Percentiles rank a stretch among this genome's conserved stretches.
These are phyloP conservation scores for Oreamnos americanus DNA, from an alignment of 2,113 vertebrate genomes.

Conservation along the genomic window DNA sequence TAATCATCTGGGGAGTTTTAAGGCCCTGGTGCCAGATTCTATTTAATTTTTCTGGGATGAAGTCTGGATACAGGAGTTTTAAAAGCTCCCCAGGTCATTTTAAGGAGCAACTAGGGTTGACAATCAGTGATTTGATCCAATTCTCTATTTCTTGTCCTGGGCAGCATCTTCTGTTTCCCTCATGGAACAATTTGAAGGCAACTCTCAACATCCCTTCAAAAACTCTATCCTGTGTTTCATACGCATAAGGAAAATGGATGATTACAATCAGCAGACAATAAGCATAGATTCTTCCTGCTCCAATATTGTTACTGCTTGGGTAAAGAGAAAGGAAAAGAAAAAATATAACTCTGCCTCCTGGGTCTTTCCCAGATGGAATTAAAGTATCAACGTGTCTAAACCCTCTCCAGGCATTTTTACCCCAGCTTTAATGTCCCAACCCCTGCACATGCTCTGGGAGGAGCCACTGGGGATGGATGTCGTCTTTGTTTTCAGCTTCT, in stretches of 20 bases:
- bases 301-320: neutral
- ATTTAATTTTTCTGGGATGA: neutral
- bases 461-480: neutral
- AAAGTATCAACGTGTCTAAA: neutral
- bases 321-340: neutral
- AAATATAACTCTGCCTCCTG: neutral
- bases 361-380: neutral
- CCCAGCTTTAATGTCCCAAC: neutral
- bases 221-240: neutral
- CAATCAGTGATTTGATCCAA: neutral
- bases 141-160: neutral
- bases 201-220: neutral
- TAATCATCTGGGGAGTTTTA: neutral
- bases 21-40: neutral
- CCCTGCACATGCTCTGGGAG: neutral
- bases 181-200: neutral
- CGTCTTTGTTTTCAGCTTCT: constrained; percentile 14
- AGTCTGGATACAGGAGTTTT: neutral
- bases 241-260: neutral
- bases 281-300: neutral
- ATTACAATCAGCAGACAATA: neutral
- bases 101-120: neutral
- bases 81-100: neutral
- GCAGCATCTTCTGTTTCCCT: neutral
- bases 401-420: neutral